Evolutionary conservation across 2,113 vertebrate species (phyloP), one percentile per base, ranked within the genome.

Genomic region (Bufo bufo): DNA sequence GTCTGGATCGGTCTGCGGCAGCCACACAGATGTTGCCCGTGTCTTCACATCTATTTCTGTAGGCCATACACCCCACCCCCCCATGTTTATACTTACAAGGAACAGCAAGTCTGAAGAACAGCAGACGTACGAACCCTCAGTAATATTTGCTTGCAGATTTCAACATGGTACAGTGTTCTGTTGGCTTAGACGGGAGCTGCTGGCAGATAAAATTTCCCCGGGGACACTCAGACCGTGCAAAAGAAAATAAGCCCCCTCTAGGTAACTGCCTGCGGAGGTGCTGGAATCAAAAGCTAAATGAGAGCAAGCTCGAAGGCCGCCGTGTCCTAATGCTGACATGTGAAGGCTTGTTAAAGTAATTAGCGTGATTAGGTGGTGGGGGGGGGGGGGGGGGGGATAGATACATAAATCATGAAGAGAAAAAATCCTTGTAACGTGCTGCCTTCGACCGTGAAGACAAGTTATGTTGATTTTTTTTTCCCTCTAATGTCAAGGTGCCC

Each of bases 301-400:
- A 66, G 19, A n/a, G 61, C 2, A 19, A 6, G 47, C 43, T 19
- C 3, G 80, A 82, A 47, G 43, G 61, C 61, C 61, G 58, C 45
- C 3, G 61, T 52, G 61, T 83, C 81, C 52, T 12, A 23, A 52
- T 65, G n/a, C 43, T 0, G 59, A 66, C 81, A 50, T 23, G 82
- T 69, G 20, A 69, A 23, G 63, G 20, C 63, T 69, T n/a, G 82
- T 83, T 69, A 50, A 63, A 33, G 45, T 66, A 52, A 83, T 83
- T 69, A 49, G 47, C 16, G 63, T 8, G 81, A 83, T 83, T 66
- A 83, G 81, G 47, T 66, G 20, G 7, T 23, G 58, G 0, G 33
- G 1, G 33, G 33, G 33, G 33, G 33, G 33, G 33, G 33, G 33
- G 33, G 33, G 33, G 33, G 79, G 63, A 58, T 19, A 0, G 43